Conservation (phyloP, 2,797 vertebrate genomes). For the Acanthornis magna region DNA sequence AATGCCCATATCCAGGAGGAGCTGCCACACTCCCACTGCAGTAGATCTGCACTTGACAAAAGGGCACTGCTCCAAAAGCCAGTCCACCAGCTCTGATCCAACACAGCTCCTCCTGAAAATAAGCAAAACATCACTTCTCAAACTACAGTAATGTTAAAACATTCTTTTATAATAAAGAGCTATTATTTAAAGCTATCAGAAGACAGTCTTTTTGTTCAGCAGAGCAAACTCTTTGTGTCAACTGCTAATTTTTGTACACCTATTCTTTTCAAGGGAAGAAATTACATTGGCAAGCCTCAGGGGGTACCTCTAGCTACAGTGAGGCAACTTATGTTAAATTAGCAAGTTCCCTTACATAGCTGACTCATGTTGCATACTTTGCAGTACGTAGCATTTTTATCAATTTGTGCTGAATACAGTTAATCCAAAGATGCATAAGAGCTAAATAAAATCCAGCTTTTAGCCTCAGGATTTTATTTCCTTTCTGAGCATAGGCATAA, state of each 20-base stretch:
- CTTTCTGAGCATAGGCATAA: neutral
- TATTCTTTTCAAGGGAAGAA: neutral
- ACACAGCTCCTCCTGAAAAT: constrained; percentile 88
- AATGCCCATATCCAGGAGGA: constrained; percentile 93
- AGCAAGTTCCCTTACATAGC: neutral
- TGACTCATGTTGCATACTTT: neutral
- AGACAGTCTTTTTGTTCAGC: neutral
- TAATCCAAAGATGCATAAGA: neutral
- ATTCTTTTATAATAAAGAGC: neutral
- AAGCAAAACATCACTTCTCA: neutral
- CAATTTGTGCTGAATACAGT: neutral
- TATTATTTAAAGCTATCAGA: neutral
- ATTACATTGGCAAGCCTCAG: neutral
- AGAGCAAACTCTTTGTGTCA: neutral
- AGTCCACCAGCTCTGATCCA: constrained; percentile 94
- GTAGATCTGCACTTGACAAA: constrained; percentile 90
- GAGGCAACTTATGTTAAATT: neutral
- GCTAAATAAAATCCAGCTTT: neutral
- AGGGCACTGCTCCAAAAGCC: constrained; percentile 92
- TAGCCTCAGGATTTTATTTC: neutral
- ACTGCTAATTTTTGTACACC: neutral
- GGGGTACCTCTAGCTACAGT: neutral
- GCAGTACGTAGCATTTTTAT: neutral
- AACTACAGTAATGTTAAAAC: neutral
- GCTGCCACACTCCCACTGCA: constrained; percentile 92